These are phyloP conservation scores for Epiblema foenella DNA, from an alignment of 2,888 invertebrate genomes.

Conservation along the genomic window DNA sequence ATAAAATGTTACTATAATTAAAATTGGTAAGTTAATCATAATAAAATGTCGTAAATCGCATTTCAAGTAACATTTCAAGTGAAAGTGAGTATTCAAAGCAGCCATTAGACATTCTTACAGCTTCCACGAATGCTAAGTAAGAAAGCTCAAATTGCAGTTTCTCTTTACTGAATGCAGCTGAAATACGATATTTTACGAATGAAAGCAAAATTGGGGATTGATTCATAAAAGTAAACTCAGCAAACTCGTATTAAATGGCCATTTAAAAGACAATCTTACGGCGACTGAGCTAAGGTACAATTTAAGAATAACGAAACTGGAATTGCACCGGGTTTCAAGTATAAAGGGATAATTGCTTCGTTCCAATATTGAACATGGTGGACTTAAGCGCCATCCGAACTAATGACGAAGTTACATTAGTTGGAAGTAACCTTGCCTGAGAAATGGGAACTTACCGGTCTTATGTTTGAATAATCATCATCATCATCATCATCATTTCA, in stretches of 20 bases:
- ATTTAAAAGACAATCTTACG: too few relatives aligned
- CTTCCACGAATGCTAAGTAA: not conserved
- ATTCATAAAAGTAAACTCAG: not conserved
- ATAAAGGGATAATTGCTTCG: not conserved
- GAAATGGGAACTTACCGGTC: not conserved
- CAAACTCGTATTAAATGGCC: not conserved
- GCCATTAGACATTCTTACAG: not conserved
- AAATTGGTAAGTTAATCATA: too few relatives aligned
- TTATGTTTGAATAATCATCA: not conserved
- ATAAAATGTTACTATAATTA: too few relatives aligned
- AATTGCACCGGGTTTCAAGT: not conserved
- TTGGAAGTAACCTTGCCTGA: not conserved
- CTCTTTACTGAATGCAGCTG: not conserved
- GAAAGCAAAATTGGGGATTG: slow-evolving; percentile 4
- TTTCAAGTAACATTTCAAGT: too few relatives aligned
- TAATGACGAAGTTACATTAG: not conserved
- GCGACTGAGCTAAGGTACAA: not conserved
- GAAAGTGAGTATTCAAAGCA: too few relatives aligned
- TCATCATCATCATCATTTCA: too few relatives aligned
- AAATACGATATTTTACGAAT: slow-evolving; percentile 4
- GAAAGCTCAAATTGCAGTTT: not conserved
- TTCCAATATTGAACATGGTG: not conserved
- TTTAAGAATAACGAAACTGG: not conserved
- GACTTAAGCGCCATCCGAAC: not conserved
- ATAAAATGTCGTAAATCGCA: too few relatives aligned